These are phyloP conservation scores for Avahi laniger DNA, from an alignment of 2,797 vertebrate genomes.

Conservation along the genomic window DNA sequence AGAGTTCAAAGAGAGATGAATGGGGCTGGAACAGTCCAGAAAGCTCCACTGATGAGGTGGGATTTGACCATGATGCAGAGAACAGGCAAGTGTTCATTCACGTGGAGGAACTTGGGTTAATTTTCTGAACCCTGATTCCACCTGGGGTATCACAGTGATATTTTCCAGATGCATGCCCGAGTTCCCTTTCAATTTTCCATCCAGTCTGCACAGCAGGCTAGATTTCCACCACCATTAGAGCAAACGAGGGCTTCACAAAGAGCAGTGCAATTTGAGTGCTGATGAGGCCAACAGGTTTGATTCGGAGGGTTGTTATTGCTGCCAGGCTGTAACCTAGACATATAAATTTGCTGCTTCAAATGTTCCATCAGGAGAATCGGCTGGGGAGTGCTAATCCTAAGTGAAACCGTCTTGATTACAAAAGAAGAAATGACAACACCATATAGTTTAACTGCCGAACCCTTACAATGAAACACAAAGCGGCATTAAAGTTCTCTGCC, in stretches of 20 bases:
- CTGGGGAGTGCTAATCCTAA: constrained; percentile 54
- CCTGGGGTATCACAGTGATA: background rate
- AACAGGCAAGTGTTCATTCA: background rate
- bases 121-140: constrained; percentile 18
- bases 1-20: background rate
- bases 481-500: constrained; percentile 69
- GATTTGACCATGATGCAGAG: background rate
- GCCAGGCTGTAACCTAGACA: constrained; percentile 17
- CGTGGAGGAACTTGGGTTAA: background rate
- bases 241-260: constrained; percentile 57
- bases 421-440: constrained; percentile 68
- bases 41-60: background rate
- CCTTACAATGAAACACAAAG: constrained; percentile 75
- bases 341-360: constrained; percentile 40
- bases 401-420: constrained; percentile 60
- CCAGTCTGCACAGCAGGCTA: constrained; percentile 51
- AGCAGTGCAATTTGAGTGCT: constrained; percentile 47
- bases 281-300: constrained; percentile 64
- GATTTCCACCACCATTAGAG: constrained; percentile 70
- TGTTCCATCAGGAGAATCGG: constrained; percentile 48
- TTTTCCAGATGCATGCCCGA: background rate
- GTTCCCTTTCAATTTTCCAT: background rate
- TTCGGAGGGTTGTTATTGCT: constrained; percentile 9
- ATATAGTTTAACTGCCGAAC: constrained; percentile 62
- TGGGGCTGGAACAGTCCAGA: background rate